phyloP scores from a whole-genome alignment of 2,888 invertebrate genomes.

The Asteroscopus sphinx region DNA sequence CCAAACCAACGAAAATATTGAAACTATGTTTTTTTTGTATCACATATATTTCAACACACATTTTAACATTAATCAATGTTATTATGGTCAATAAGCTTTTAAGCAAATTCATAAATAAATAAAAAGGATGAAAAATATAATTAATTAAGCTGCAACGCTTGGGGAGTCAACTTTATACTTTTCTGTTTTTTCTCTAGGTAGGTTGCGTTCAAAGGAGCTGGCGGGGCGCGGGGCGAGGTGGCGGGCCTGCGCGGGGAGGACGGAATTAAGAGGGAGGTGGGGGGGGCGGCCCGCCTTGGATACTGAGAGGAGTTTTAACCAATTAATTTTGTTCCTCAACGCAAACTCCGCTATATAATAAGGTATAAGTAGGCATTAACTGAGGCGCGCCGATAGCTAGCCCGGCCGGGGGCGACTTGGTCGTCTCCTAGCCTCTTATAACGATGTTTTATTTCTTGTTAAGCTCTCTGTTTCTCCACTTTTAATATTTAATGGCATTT shows the following conservation, averaged over 20 bases:
- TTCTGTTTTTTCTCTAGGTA: slow-evolving; percentile 90
- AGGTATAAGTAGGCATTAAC: slow-evolving; percentile 90
- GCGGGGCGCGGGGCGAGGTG: slow-evolving; percentile 75
- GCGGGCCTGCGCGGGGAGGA: slow-evolving; percentile 71
- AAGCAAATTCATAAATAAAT: slow-evolving; percentile 14
- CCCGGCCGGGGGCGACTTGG: slow-evolving; percentile 84
- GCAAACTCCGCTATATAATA: slow-evolving; percentile 90
- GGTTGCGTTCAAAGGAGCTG: slow-evolving; percentile 90
- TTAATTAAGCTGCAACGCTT: slow-evolving; percentile 87
- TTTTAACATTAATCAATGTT: neutral
- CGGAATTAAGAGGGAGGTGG: slow-evolving; percentile 86
- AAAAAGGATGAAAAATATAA: slow-evolving; percentile 47
- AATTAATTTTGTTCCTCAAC: slow-evolving; percentile 91
- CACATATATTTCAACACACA: no score
- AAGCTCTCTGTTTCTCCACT: slow-evolving; percentile 90
- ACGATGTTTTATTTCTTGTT: slow-evolving; percentile 90
- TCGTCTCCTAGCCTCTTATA: slow-evolving; percentile 85
- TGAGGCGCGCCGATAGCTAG: slow-evolving; percentile 88
- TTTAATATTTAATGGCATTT: slow-evolving; percentile 90
- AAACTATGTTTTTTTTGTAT: no score
- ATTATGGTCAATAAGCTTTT: neutral
- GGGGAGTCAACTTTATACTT: slow-evolving; percentile 86
- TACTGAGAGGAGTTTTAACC: slow-evolving; percentile 91
- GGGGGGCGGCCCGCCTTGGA: slow-evolving; percentile 86
- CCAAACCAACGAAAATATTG: no score